Percentiles rank a stretch among this genome's conserved stretches.
phyloP scores from a whole-genome alignment of 2,113 vertebrate genomes.

The Odocoileus virginianus region DNA sequence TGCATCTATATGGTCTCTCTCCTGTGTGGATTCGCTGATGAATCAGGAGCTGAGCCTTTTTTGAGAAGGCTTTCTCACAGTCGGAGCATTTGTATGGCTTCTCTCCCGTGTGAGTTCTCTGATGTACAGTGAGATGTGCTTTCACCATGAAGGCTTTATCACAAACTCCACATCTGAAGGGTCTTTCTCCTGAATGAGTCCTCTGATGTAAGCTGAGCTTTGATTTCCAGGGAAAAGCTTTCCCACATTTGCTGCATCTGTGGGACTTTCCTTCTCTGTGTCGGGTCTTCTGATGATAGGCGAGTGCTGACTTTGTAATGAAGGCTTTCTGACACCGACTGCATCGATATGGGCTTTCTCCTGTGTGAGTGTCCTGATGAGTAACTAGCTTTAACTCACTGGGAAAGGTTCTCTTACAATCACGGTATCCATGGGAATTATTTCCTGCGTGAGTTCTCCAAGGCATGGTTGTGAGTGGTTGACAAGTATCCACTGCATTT shows the following conservation, averaged over 20 bases:
- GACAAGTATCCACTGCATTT: background rate
- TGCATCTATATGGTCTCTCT: background rate
- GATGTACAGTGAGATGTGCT: background rate
- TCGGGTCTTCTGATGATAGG: background rate
- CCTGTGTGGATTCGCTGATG: background rate
- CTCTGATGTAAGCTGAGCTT: background rate
- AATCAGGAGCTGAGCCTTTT: background rate
- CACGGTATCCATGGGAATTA: background rate
- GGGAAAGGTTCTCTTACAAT: background rate
- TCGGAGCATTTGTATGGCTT: background rate
- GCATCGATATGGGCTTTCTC: background rate
- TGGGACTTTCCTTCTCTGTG: background rate
- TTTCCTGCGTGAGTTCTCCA: background rate
- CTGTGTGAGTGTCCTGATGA: background rate
- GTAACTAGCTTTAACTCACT: background rate
- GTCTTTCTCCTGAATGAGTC: background rate
- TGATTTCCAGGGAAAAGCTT: background rate
- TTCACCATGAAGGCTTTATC: constrained; percentile 3
- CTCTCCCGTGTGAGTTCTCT: constrained; percentile 8
- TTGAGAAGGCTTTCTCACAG: background rate
- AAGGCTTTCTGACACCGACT: background rate
- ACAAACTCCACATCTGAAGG: background rate
- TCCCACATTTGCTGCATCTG: background rate
- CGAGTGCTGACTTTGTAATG: background rate
- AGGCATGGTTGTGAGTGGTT: background rate